Base-by-base conservation (phyloP, 2,888 invertebrate genomes). In the Notodonta ziczac region DNA sequence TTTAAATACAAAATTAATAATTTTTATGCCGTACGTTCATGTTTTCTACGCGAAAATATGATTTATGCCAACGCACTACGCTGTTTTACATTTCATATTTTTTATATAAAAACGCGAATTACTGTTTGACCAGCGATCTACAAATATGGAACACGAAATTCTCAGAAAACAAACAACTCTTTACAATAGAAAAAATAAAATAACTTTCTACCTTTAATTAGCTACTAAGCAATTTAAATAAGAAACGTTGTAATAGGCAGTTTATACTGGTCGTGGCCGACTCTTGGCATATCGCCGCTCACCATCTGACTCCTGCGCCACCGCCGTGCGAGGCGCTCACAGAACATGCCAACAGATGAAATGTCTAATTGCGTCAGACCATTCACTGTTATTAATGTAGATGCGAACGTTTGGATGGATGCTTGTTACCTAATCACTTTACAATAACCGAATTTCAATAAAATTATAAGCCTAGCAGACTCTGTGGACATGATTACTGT, bases 271-370 rank as follows among this genome's bases (percentile, higher is more conserved):
- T 50, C 50, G 16, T 50, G 50, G 52, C 16, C 32, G 9, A 35
- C 32, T 52, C 32, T 52, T 13, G 32, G 52, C 52, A 10, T 71
- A 71, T 72, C 70, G 8, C 14, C 55, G 35, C 39, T 39, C 60
- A 57, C 60, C 61, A 71, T 71, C 72, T 72, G 62, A 63, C 61
- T 60, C n/a, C 57, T 60, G 65, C 60, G 35, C 4, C 35, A 4
- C 2, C 35, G 16, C 54, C 46, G 60, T 46, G 55, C 4, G 59
- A 58, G 42, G 6, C n/a, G 32, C 52, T 32, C 54, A 54, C n/a
- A 12, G 14, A 39, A 5, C 54, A 54, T n/a, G 52, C 52, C 52
- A 10, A 32, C 52, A 32, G 12, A 53, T 53, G 52, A 7, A 9
- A 16, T 10, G 50, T 50, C 16, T 50, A 50, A 50, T 50, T 16